phyloP scores from a whole-genome alignment of 2,113 vertebrate genomes.

The Ia io region DNA sequence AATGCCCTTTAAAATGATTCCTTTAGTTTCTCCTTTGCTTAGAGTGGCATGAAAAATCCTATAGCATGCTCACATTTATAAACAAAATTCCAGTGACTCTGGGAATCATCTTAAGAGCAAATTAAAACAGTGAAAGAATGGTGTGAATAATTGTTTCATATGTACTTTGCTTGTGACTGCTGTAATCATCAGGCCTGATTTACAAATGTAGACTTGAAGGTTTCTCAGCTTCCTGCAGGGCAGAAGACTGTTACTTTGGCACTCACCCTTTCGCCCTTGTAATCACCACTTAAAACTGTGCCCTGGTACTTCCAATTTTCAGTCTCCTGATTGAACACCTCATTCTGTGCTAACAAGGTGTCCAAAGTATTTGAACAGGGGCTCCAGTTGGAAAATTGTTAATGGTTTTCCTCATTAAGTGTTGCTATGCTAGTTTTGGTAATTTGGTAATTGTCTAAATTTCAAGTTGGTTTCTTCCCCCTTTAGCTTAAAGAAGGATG shows the following conservation, averaged over 20 bases:
- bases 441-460: slow-evolving; percentile 88
- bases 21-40: slow-evolving; percentile 66
- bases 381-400: slow-evolving; percentile 85
- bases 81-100: slow-evolving; percentile 78
- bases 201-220: slow-evolving; percentile 99
- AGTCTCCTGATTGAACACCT: slow-evolving; percentile 99
- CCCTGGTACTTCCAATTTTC: slow-evolving; percentile 92
- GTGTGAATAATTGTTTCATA: slow-evolving; percentile 88
- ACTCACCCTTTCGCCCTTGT: slow-evolving; percentile 93
- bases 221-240: slow-evolving; percentile 98
- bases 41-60: slow-evolving; percentile 63
- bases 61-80: slow-evolving; percentile 74
- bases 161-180: slow-evolving; percentile 93
- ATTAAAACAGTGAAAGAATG: slow-evolving; percentile 86
- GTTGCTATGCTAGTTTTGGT: slow-evolving; percentile 84
- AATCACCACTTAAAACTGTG: slow-evolving; percentile 98
- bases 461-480: slow-evolving; percentile 78
- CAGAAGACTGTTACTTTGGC: slow-evolving; percentile 95
- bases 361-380: slow-evolving; percentile 88
- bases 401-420: slow-evolving; percentile 87
- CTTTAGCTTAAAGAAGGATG: slow-evolving; percentile 77
- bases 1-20: slow-evolving; percentile 63
- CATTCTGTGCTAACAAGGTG: slow-evolving; percentile 99
- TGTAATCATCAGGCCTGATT: slow-evolving; percentile 99
- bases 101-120: slow-evolving; percentile 84